Conservation (phyloP, 2,797 vertebrate species). For the Acipenser oxyrinchus region DNA sequence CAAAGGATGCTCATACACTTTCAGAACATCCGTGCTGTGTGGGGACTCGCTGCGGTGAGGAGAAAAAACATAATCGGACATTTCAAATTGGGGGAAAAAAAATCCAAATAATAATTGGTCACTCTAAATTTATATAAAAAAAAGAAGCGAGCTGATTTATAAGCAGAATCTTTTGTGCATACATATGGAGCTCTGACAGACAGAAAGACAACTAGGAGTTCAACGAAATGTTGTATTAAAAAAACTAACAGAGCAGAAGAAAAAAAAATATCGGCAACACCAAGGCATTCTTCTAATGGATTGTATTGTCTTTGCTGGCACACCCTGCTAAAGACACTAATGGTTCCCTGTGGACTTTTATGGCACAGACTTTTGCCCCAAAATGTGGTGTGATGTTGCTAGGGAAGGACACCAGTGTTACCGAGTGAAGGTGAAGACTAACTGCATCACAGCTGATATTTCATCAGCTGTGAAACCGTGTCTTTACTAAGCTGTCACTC, state of each 20-base stretch:
- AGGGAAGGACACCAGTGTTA: constrained; percentile 33
- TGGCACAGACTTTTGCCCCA: constrained; percentile 37
- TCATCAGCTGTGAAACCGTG: constrained; percentile 28
- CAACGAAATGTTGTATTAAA: constrained; percentile 49
- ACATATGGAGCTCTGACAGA: constrained; percentile 24
- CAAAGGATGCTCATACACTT: no score
- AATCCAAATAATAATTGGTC: no score
- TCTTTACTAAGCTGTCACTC: constrained; percentile 66
- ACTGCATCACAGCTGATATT: constrained; percentile 26
- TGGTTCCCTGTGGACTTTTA: constrained; percentile 37
- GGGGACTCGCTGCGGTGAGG: no score
- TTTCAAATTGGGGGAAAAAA: no score
- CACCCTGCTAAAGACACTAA: constrained; percentile 39
- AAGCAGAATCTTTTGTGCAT: no score
- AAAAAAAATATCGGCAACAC: constrained; percentile 44
- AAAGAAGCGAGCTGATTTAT: no score
- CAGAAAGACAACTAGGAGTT: constrained; percentile 16
- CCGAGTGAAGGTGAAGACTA: constrained; percentile 31
- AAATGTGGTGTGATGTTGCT: constrained; percentile 41
- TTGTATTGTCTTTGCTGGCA: constrained; percentile 27
- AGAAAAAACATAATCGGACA: no score
- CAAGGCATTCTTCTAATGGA: constrained; percentile 28
- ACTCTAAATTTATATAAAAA: no score
- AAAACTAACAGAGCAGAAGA: constrained; percentile 46
- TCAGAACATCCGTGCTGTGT: no score